Base-by-base conservation (phyloP, 2,888 invertebrate species). In the Harpagoxenus sublaevis region DNA sequence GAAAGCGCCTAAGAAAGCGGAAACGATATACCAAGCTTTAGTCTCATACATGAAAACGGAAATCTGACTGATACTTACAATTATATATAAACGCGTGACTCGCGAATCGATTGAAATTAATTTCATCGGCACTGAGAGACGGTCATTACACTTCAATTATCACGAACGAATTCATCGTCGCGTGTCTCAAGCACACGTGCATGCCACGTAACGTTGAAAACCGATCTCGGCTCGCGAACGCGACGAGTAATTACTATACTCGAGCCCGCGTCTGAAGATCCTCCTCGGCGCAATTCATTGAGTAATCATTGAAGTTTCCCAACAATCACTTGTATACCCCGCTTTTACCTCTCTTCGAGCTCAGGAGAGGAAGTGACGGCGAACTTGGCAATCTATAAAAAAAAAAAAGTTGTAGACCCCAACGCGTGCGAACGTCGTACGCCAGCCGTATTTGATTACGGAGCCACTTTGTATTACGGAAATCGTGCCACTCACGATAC, bases 1-100 rank as follows among this genome's bases (percentile, higher is more conserved):
- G 79, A 81, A 81, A 81, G 79, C 60, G 60, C 12, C 60, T 81
- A 73, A 62, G 79, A 81, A 73, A 81, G 79, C 79, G 73, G 73
- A 81, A 81, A 79, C 57, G 9, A 53, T 55, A 53, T 55, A 42
- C 18, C 39, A 3, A 55, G 28, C 42, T 68, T 68, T 45, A 23
- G n/a, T 45, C 18, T 78, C 28, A 3, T 31, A 1, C 4, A 23
- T 15, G 23, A 31, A 57, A 35, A 68, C 23, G n/a, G 31, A 18
- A 45, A 55, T 18, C 15, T 10, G 42, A 66, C n/a, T 23, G 28
- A 18, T 35, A 35, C 6, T 35, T n/a, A 23, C 23, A 0, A 23
- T 23, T 23, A n/a, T 8, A 5, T 63, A 23, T 23, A 53, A 28
- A 28, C 28, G 18, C 28, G 23, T 42, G 42, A 75, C 35, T 75